Base-by-base conservation (phyloP, 2,113 vertebrate species). In the Aplodontia rufa region DNA sequence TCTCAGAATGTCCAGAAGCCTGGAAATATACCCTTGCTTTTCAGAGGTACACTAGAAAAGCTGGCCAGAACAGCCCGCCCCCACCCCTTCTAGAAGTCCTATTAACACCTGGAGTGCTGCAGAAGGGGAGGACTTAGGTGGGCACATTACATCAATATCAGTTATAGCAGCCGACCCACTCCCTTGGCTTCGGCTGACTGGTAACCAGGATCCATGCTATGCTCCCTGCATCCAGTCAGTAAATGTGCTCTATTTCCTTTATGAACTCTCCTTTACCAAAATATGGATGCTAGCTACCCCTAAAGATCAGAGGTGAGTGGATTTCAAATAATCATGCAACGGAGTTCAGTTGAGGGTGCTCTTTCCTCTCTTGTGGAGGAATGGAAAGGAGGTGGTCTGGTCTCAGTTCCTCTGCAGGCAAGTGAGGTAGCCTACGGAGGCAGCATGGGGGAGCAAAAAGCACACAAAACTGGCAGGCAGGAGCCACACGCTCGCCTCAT, bases 191-290 rank as follows among this genome's bases (percentile, higher is more conserved):
- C 64, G 69, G 40, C 14, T 51, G 26, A 84, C 0, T 85, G 12
- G n/a, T 40, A 71, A 75, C 6, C 75, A 17, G 55, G 26, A 82
- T 45, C 40, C 22, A 49, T 47, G 40, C 72, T 24, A 87, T 35
- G 72, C 51, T 78, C 55, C 82, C 42, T 83, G 11, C 35, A 85
- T 35, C 71, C 28, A 69, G 45, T 85, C 42, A 89, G 14, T 53
- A 83, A 9, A 64, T 6, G 17, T 26, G 26, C 10, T 93, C 64
- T n/a, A n/a, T 8, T 79, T 87, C 68, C 24, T 53, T 91, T 55
- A 79, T 75, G 19, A 74, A 88, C 47, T 88, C 37, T 80, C 85
- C 81, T 82, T 81, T 49, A 87, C 92, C 22, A 85, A 92, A 81
- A 84, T 16, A 35, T 20, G n/a, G 26, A n/a, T 87, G 55, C 64